Evolutionary conservation across 2,797 vertebrate genomes (phyloP).

Genomic region (Jordanella pulchra): DNA sequence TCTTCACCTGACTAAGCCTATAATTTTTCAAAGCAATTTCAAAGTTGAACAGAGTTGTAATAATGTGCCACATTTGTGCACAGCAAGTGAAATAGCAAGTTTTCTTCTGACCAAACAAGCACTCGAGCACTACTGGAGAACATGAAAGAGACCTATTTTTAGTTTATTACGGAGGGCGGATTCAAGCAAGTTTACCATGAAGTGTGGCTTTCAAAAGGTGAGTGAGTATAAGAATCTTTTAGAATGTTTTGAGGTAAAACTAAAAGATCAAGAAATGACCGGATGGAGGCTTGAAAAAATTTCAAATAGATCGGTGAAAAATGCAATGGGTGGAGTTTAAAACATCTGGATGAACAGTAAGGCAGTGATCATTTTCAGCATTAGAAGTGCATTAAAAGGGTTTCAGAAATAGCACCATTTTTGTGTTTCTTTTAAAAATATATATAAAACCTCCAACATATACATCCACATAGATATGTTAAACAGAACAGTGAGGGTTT

Average conservation of each 20-base stretch:
- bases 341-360: neutral
- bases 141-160: neutral
- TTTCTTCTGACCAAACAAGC: neutral
- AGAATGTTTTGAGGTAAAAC: neutral
- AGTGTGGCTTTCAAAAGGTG: neutral
- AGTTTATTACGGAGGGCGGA: neutral
- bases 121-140: neutral
- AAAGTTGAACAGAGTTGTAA: neutral
- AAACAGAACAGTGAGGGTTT: too few species aligned
- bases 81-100: neutral
- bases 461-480: too few species aligned
- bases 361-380: neutral
- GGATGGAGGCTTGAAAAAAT: too few species aligned
- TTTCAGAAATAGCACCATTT: too few species aligned
- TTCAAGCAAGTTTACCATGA: neutral
- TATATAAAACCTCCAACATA: too few species aligned
- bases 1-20: neutral
- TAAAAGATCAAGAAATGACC: neutral
- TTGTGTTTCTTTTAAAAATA: too few species aligned
- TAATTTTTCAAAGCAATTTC: too few species aligned
- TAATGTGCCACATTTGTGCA: neutral
- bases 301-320: neutral
- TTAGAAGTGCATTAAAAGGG: neutral
- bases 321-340: neutral
- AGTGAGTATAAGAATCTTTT: neutral